A percentile compares a stretch with the other conserved stretches of the same genome.
Evolutionary conservation across 2,888 invertebrate species (phyloP).

Genomic region (Stramonita haemastoma): DNA sequence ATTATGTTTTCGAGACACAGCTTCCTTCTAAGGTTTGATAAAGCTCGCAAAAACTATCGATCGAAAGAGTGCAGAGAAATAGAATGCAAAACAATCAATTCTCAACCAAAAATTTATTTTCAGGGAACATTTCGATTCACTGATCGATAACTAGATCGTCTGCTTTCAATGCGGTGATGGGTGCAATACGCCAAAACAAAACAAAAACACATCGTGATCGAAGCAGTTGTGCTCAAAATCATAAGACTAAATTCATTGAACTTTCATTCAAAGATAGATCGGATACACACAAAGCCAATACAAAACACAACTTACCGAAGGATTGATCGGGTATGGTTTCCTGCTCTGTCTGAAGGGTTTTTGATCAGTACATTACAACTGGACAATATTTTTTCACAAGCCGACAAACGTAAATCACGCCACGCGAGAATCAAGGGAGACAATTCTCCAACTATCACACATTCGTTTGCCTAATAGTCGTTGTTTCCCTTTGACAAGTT

Average conservation of each 20-base stretch:
- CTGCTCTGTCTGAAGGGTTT: neutral
- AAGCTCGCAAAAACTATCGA: no score
- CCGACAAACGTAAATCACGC: slow-evolving; percentile 24
- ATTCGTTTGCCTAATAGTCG: no score
- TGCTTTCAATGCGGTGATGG: no score
- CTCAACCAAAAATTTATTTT: no score
- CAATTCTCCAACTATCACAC: neutral
- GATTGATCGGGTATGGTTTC: neutral
- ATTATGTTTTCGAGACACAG: no score
- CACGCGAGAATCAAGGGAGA: slow-evolving; percentile 31
- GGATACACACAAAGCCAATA: no score
- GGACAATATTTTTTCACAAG: neutral
- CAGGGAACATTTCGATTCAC: no score
- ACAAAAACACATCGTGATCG: neutral
- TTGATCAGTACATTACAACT: neutral
- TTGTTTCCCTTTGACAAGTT: no score
- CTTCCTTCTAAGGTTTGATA: no score
- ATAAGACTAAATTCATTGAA: neutral
- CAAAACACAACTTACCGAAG: neutral
- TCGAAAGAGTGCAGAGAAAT: no score
- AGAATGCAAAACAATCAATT: no score
- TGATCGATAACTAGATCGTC: no score
- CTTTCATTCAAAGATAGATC: neutral
- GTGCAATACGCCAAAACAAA: neutral
- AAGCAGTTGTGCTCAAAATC: neutral